These are phyloP conservation scores for Percina caprodes DNA, from an alignment of 2,113 vertebrate genomes.

Conservation along the genomic window DNA sequence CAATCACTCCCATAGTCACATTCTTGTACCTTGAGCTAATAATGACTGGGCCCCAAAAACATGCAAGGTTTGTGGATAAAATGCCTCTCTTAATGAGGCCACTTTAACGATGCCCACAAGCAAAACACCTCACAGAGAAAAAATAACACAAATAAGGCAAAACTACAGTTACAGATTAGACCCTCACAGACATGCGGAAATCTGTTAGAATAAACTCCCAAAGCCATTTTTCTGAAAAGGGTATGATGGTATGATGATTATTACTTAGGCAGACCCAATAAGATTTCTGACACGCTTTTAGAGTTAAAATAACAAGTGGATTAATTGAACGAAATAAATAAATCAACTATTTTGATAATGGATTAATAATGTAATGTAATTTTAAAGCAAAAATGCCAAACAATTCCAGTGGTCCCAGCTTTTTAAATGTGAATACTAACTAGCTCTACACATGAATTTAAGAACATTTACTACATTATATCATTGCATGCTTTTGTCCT, in stretches of 20 bases:
- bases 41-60: conserved; percentile 50
- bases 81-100: conserved; percentile 43
- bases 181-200: background rate
- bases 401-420: background rate
- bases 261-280: too few relatives aligned
- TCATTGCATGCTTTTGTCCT: background rate
- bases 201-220: too few relatives aligned
- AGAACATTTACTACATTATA: background rate
- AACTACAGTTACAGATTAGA: background rate
- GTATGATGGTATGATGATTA: background rate
- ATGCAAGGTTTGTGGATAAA: conserved; percentile 40
- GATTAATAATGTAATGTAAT: background rate
- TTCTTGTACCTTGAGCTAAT: conserved; percentile 64
- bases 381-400: background rate
- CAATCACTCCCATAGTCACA: conserved; percentile 49
- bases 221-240: background rate
- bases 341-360: background rate
- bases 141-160: background rate
- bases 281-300: background rate
- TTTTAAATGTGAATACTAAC: background rate
- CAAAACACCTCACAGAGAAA: conserved; percentile 23
- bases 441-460: background rate
- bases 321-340: background rate
- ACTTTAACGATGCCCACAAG: conserved; percentile 44
- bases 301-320: background rate